Evolutionary conservation across 2,888 invertebrate genomes (phyloP).

Genomic region (Idaea biselata): DNA sequence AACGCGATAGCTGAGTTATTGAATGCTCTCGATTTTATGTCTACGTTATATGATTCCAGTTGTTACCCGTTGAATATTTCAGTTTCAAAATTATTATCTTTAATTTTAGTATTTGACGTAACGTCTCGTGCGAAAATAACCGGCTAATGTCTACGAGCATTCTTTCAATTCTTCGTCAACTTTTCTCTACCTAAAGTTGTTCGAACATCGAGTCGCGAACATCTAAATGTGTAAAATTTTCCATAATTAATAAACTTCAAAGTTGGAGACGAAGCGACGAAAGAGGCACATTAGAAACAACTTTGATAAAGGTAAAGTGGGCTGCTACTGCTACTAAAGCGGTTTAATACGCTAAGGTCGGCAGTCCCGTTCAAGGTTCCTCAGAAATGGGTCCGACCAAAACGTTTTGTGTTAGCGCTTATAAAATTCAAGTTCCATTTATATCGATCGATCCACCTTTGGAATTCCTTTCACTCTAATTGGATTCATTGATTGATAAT

Average conservation of each 20-base stretch:
- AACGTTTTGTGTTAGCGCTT: constrained; percentile 36
- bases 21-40: constrained; percentile 39
- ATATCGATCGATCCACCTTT: constrained; percentile 26
- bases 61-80: background rate
- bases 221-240: background rate
- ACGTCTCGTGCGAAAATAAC: background rate
- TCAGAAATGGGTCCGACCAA: constrained; percentile 34
- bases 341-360: constrained; percentile 45
- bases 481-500: constrained; percentile 15
- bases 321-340: constrained; percentile 34
- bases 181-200: background rate
- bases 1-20: constrained; percentile 41
- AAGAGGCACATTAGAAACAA: background rate
- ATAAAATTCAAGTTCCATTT: constrained; percentile 32
- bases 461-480: constrained; percentile 24
- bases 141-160: background rate
- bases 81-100: background rate
- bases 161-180: constrained; percentile 3
- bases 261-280: background rate
- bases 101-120: background rate
- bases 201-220: background rate
- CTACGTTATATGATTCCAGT: background rate
- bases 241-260: background rate
- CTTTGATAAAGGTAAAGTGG: constrained; percentile 28
- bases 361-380: constrained; percentile 51